Percentiles rank a stretch among this genome's conserved stretches.
Evolutionary conservation across 2,113 vertebrate species (phyloP).

Genomic region (Leucopsar rothschildi): DNA sequence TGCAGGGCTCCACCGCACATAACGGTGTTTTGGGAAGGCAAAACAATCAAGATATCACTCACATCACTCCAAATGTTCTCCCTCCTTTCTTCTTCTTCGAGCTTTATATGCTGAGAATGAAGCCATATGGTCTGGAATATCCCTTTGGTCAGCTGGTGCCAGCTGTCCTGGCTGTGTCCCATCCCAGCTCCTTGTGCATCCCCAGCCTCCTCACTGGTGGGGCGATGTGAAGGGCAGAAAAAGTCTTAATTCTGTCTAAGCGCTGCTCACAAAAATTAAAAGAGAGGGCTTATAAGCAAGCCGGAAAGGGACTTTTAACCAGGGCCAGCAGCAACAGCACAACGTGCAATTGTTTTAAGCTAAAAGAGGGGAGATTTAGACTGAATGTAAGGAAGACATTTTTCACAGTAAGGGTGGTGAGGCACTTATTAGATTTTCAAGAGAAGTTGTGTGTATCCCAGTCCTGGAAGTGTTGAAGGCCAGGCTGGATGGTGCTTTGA

Average conservation of each 20-base stretch:
- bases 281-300: not conserved
- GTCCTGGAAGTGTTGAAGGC: not conserved
- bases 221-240: fast-evolving
- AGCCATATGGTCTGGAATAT: not conserved
- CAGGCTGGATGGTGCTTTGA: not conserved
- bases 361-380: not conserved
- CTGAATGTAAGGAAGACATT: not conserved
- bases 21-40: not conserved
- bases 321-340: not conserved
- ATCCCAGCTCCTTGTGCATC: not conserved
- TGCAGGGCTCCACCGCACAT: not conserved
- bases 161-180: not conserved
- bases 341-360: not conserved
- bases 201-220: fast-evolving
- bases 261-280: not conserved
- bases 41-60: not conserved
- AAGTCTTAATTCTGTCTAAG: not conserved
- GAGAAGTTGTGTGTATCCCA: not conserved
- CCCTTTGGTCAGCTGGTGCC: not conserved
- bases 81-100: not conserved
- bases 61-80: not conserved
- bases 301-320: not conserved
- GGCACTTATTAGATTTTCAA: not conserved
- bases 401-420: not conserved
- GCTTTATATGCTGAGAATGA: not conserved